Conservation (phyloP, 35 echinoderm and acorn worm species). For the Acanthaster planci region DNA sequence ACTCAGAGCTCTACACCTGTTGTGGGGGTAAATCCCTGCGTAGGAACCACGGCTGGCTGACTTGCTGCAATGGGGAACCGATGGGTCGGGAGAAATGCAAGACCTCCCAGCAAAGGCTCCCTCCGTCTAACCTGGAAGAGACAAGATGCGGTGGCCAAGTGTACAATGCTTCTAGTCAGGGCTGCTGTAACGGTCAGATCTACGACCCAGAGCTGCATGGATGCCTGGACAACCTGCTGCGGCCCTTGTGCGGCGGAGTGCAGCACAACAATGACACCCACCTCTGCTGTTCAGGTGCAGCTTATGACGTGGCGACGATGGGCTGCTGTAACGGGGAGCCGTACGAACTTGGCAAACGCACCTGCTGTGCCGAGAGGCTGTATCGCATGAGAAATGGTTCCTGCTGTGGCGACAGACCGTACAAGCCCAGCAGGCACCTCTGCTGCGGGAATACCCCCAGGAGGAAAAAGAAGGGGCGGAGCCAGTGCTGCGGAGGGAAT, state of each 20-base stretch:
- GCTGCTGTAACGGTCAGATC: background rate
- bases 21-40: background rate
- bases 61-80: background rate
- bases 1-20: background rate
- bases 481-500: conserved; percentile 32
- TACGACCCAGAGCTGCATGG: background rate
- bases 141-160: background rate
- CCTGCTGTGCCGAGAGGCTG: background rate
- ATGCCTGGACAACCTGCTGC: background rate
- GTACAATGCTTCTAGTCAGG: background rate
- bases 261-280: background rate
- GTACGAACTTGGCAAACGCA: background rate
- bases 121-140: background rate
- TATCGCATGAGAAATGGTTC: background rate
- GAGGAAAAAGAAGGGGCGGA: conserved; percentile 13
- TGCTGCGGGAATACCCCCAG: background rate
- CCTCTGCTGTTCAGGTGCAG: background rate
- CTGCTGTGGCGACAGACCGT: background rate
- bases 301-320: background rate
- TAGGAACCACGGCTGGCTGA: background rate
- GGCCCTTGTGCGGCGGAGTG: background rate
- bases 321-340: background rate
- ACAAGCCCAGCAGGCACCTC: background rate
- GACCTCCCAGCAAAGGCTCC: background rate
- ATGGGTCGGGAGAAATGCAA: background rate